These are phyloP conservation scores for Fregata magnificens DNA, from an alignment of 2,113 vertebrate genomes.

Conservation along the genomic window DNA sequence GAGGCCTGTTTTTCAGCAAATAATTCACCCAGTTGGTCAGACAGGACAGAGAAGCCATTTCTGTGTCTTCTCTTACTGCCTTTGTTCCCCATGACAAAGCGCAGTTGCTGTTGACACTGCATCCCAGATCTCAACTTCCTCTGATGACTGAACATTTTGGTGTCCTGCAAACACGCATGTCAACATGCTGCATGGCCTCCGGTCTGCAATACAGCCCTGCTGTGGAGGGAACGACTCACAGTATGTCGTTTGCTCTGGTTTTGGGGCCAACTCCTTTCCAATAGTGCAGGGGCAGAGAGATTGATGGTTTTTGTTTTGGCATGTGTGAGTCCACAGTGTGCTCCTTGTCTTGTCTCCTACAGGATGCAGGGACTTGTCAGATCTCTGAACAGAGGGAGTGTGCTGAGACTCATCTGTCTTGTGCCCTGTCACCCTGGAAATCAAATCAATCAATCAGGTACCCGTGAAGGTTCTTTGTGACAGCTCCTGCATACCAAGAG, in stretches of 20 bases:
- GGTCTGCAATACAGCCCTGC: neutral
- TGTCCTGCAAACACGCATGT: neutral
- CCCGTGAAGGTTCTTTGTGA: neutral
- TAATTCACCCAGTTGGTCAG: neutral
- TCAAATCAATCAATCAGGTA: fast-evolving
- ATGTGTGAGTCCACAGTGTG: fast-evolving
- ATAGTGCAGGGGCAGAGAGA: neutral
- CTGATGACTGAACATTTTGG: neutral
- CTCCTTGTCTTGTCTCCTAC: neutral
- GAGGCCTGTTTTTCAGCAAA: neutral
- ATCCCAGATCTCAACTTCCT: neutral
- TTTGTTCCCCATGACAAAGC: neutral
- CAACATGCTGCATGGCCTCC: neutral
- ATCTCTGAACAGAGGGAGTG: neutral
- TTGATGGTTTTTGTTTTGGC: neutral
- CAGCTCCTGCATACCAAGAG: neutral
- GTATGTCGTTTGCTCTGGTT: neutral
- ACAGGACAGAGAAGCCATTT: neutral
- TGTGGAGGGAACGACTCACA: neutral
- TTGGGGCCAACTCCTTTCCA: neutral
- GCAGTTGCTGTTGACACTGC: neutral
- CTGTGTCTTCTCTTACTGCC: neutral
- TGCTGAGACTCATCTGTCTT: neutral
- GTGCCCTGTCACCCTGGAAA: neutral
- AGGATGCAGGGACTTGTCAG: neutral